Percentiles rank a stretch among this genome's conserved stretches.
Evolutionary conservation across 2,797 vertebrate genomes (phyloP).

Genomic region (Amblyopsis hoosieri): DNA sequence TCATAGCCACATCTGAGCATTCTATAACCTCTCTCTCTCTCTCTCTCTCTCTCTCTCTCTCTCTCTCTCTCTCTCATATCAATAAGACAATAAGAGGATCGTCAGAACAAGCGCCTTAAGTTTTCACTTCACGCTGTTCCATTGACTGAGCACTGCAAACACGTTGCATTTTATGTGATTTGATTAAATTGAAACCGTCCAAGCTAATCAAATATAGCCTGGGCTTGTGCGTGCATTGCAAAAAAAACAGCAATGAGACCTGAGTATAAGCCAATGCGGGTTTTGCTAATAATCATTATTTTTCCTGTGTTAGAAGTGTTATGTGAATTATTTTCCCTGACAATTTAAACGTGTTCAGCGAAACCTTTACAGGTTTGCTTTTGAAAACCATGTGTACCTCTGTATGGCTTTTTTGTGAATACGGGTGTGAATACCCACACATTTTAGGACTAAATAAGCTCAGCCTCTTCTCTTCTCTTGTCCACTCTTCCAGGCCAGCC

Average conservation of each 20-base stretch:
- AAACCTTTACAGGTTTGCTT: slow-evolving; percentile 1
- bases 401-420: neutral
- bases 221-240: slow-evolving; percentile 32
- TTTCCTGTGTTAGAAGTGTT: slow-evolving; percentile 51
- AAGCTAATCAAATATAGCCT: slow-evolving; percentile 56
- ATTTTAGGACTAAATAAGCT: too few species aligned
- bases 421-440: neutral
- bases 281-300: slow-evolving; percentile 50
- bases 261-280: slow-evolving; percentile 52
- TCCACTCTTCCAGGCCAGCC: slow-evolving; percentile 79
- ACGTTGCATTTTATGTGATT: slow-evolving; percentile 57
- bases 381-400: neutral
- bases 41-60: slow-evolving; percentile 16
- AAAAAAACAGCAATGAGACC: slow-evolving; percentile 46
- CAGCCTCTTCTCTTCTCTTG: neutral
- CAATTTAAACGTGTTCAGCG: slow-evolving; percentile 29
- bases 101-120: slow-evolving; percentile 48
- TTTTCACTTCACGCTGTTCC: slow-evolving; percentile 49
- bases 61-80: neutral
- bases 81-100: slow-evolving; percentile 43
- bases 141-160: slow-evolving; percentile 54
- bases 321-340: slow-evolving; percentile 25
- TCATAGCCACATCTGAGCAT: neutral
- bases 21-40: slow-evolving; percentile 4
- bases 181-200: slow-evolving; percentile 66